These are phyloP conservation scores for Mormyrus lacerda DNA, from an alignment of 2,113 vertebrate species.

Conservation along the genomic window DNA sequence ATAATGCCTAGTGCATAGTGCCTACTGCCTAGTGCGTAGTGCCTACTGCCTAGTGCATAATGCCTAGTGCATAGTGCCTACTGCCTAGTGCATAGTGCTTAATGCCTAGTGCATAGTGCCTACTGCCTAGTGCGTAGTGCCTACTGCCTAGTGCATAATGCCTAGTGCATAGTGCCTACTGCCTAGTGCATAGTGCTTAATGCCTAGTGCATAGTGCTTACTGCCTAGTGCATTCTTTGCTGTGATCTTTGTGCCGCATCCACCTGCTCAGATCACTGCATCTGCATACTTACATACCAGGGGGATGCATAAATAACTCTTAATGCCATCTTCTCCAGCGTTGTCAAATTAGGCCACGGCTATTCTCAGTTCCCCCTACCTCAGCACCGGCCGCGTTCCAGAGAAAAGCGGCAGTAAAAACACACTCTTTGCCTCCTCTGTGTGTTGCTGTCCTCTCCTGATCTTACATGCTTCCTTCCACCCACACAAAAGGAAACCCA, in stretches of 20 bases:
- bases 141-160: too few species aligned
- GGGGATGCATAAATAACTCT: background rate
- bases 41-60: too few species aligned
- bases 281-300: background rate
- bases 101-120: too few species aligned
- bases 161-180: too few species aligned
- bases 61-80: too few species aligned
- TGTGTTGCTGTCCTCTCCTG: background rate
- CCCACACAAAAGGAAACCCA: background rate
- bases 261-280: background rate
- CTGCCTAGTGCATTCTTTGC: background rate
- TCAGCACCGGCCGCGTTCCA: background rate
- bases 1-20: too few species aligned
- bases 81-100: too few species aligned
- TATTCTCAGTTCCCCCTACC: background rate
- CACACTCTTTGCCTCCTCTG: background rate
- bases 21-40: too few species aligned
- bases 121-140: too few species aligned
- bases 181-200: too few species aligned
- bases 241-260: background rate
- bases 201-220: too few species aligned
- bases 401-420: background rate
- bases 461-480: background rate
- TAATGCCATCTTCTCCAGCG: background rate
- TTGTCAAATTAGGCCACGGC: slow-evolving; percentile 8